Evolutionary conservation across 2,113 vertebrate species (phyloP), one percentile per base, ranked within the genome.

Genomic region (Lucifuga dentata): DNA sequence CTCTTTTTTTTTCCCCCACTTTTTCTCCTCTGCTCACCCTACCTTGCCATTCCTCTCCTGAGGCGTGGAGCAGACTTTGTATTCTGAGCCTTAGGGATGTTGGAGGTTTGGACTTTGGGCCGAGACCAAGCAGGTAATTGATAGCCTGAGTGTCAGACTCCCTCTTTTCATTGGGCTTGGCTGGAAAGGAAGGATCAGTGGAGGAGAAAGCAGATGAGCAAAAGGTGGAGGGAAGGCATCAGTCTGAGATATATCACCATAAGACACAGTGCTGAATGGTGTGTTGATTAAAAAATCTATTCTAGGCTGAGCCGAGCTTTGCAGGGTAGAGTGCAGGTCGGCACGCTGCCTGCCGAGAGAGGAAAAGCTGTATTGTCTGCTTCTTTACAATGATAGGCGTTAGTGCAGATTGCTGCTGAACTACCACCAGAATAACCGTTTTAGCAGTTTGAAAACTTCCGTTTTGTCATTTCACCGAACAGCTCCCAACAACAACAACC

Each of bases 271-370:
- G 56, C 48, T 57, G 35, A 57, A 79, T 68, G 36, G 57, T 33
- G 36, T 48, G 76, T 61, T 84, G 76, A 86, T 86, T 75, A 80
- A 77, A 78, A 84, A 83, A 79, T 59, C 52, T 60, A 68, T 80
- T 73, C 43, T 46, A 53, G 16, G 21, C 56, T 1, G 26, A 50
- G 62, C 39, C 3, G 57, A 24, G 53, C 35, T 15, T 23, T 5
- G 5, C 9, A 0, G 10, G 29, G 53, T 43, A 36, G 38, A 16
- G 43, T 17, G 45, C 57, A 86, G 73, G 72, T 78, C 66, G 80
- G 32, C 46, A 20, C 23, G 21, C 7, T 43, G 67, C 68, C 62
- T n/a, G 5, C 13, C 13, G 32, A 60, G 76, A 81, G 70, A 81
- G 57, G 66, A 26, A 59, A 53, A 39, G 16, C 45, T 41, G 48